Evolutionary conservation across 2,888 invertebrate species (phyloP).

Genomic region (Ormyrus pomaceus): DNA sequence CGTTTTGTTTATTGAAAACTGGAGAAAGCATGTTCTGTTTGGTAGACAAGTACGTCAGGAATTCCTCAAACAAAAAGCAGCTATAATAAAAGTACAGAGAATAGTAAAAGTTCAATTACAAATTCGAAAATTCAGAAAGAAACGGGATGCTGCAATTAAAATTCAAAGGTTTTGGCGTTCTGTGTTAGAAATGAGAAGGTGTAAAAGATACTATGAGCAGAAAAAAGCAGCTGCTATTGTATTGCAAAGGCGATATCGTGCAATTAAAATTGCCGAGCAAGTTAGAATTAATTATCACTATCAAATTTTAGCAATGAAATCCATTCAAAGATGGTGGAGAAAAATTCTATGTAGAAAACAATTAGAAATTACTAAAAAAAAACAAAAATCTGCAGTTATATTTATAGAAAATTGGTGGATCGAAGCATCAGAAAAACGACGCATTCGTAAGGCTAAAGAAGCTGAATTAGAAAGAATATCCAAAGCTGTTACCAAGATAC

Average conservation of each 20-base stretch:
- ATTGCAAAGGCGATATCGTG: conserved; percentile 75
- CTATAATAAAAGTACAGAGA: conserved; percentile 26
- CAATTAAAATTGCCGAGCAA: conserved; percentile 65
- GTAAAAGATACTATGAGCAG: conserved; percentile 44
- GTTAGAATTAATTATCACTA: conserved; percentile 25
- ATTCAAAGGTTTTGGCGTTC: conserved; percentile 70
- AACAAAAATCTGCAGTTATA: conserved; percentile 55
- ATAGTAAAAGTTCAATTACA: background rate
- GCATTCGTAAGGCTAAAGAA: conserved; percentile 63
- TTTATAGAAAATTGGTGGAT: conserved; percentile 62
- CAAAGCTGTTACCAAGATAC: conserved; percentile 81
- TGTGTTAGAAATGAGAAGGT: conserved; percentile 52
- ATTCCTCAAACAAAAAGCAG: conserved; percentile 37
- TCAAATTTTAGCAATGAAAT: conserved; percentile 53
- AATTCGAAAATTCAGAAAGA: background rate
- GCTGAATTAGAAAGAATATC: conserved; percentile 71
- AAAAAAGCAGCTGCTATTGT: conserved; percentile 65
- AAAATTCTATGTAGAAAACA: conserved; percentile 34
- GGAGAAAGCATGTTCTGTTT: conserved; percentile 54
- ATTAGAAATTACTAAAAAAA: conserved; percentile 44
- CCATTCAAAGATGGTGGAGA: conserved; percentile 62
- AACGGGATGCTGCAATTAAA: conserved; percentile 58
- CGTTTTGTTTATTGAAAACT: conserved; percentile 60
- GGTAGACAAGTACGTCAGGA: conserved; percentile 54
- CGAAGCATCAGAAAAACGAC: conserved; percentile 19